These are phyloP conservation scores for Parambassis ranga DNA, from an alignment of 2,797 vertebrate genomes.

Conservation along the genomic window DNA sequence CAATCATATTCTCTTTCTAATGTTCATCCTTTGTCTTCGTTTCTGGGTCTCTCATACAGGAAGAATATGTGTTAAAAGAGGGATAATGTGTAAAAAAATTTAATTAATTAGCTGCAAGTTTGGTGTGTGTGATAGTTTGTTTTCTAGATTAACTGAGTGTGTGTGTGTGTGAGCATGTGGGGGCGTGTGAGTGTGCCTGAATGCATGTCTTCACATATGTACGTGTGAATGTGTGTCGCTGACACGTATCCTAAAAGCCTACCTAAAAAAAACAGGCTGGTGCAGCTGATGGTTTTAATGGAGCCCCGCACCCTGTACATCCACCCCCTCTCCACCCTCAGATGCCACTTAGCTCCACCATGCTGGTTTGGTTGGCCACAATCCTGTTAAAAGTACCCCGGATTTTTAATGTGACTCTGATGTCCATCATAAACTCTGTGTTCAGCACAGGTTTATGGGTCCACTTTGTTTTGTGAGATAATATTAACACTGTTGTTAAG, in stretches of 20 bases:
- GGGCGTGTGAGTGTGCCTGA: not conserved
- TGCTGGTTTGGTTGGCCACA: conserved; percentile 26
- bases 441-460: conserved; percentile 32
- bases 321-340: not conserved
- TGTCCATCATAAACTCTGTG: conserved; percentile 16
- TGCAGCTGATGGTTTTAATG: conserved; percentile 30
- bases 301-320: not conserved
- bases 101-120: conserved; percentile 50
- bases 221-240: conserved; percentile 17
- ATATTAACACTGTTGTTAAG: conserved; percentile 1
- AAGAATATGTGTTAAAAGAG: conserved; percentile 61
- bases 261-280: conserved; percentile 36
- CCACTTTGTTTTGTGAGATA: conserved; percentile 58
- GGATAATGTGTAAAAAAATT: conserved; percentile 57
- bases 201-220: not conserved
- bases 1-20: conserved; percentile 73
- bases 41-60: conserved; percentile 73
- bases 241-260: conserved; percentile 32
- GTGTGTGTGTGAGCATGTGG: conserved; percentile 5
- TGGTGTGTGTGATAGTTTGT: conserved; percentile 27
- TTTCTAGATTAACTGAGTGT: conserved; percentile 5
- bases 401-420: conserved; percentile 44
- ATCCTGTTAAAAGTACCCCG: conserved; percentile 1
- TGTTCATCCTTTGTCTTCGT: conserved; percentile 71
- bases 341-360: conserved; percentile 43